These are phyloP conservation scores for Calonectris borealis DNA, from an alignment of 2,113 vertebrate species.

Conservation along the genomic window DNA sequence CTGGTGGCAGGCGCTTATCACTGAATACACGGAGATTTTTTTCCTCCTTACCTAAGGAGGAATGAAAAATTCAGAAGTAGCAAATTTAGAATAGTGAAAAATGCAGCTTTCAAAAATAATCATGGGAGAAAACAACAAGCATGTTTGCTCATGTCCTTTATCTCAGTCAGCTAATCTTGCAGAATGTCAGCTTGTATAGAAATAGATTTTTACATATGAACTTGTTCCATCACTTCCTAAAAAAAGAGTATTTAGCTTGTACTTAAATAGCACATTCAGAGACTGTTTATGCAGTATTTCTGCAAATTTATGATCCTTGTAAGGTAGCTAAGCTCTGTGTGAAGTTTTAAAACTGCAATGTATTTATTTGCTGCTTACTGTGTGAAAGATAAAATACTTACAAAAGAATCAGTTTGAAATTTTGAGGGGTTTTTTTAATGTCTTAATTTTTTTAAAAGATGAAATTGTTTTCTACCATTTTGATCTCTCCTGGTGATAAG, in stretches of 20 bases:
- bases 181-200: constrained; percentile 61
- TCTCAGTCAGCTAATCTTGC: constrained; percentile 53
- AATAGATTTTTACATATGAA: constrained; percentile 70
- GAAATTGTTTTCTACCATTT: not conserved
- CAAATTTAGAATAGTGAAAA: constrained; percentile 37
- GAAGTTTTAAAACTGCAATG: not conserved
- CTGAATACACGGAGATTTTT: not conserved
- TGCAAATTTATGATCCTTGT: constrained; percentile 23
- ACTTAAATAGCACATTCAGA: constrained; percentile 50
- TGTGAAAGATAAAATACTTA: not conserved
- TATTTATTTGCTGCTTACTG: constrained; percentile 6
- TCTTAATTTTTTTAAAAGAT: not conserved
- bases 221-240: constrained; percentile 66
- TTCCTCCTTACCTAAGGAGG: not conserved
- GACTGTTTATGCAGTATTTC: constrained; percentile 38
- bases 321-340: not conserved
- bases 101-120: constrained; percentile 48
- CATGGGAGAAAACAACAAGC: constrained; percentile 15
- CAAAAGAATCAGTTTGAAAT: not conserved
- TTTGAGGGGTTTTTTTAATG: not conserved
- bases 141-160: constrained; percentile 60
- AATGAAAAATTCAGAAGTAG: constrained; percentile 1
- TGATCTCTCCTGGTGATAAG: not conserved
- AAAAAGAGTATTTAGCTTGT: constrained; percentile 53
- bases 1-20: not conserved